phyloP scores from a whole-genome alignment of 2,113 vertebrate species.

The Lophotis ruficrista region DNA sequence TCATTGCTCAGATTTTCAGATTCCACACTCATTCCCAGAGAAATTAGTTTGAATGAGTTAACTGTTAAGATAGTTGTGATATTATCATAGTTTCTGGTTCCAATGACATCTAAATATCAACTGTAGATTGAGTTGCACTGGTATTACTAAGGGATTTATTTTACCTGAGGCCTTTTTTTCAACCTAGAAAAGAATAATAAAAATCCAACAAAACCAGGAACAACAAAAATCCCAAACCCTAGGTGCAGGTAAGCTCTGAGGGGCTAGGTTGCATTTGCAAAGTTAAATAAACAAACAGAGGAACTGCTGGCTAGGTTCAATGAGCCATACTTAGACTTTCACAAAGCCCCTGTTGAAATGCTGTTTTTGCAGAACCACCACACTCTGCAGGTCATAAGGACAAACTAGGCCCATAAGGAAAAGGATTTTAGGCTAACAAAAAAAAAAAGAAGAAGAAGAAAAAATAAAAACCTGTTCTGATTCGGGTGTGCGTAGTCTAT shows the following conservation, averaged over 20 bases:
- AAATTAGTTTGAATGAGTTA: neutral
- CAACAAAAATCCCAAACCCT: neutral
- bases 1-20: neutral
- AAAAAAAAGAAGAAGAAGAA: neutral
- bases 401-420: neutral
- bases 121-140: neutral
- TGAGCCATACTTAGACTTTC: neutral
- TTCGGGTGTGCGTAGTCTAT: neutral
- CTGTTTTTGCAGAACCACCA: neutral
- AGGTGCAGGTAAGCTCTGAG: neutral
- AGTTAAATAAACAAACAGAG: conserved; percentile 42
- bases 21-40: neutral
- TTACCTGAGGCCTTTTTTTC: neutral
- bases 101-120: neutral
- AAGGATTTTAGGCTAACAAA: neutral
- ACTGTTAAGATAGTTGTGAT: neutral
- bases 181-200: neutral
- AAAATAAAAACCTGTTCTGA: neutral
- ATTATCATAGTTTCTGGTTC: neutral
- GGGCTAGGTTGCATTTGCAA: neutral
- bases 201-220: neutral
- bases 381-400: neutral
- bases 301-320: neutral
- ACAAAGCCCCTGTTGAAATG: neutral
- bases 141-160: neutral